Conservation (phyloP, 2,113 vertebrate genomes). For the Syrmaticus mikado region DNA sequence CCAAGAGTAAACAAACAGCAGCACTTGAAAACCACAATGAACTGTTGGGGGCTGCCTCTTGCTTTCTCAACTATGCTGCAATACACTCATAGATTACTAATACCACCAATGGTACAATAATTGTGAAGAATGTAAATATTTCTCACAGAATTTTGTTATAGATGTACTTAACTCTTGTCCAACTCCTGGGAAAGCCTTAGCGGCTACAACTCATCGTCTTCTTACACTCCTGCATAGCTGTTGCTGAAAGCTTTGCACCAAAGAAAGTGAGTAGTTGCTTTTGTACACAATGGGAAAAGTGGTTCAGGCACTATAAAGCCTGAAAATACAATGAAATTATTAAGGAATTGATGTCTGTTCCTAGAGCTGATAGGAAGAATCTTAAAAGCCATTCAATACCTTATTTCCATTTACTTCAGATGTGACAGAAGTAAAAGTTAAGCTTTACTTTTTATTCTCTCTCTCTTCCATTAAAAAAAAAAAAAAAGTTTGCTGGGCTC, state of each 20-base stretch:
- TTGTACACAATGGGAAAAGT: neutral
- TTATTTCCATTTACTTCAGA: neutral
- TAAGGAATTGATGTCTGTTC: neutral
- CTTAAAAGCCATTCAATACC: neutral
- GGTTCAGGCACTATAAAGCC: neutral
- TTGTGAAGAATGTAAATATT: neutral
- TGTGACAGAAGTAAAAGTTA: neutral
- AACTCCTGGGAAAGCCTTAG: neutral
- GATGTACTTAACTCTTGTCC: neutral
- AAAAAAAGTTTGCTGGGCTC: neutral
- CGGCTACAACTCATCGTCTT: neutral
- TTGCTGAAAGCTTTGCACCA: neutral
- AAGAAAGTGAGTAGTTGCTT: neutral
- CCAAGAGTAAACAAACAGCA: neutral
- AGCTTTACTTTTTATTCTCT: neutral
- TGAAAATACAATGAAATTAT: neutral
- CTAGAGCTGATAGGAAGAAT: neutral
- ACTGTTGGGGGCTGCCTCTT: fast-evolving
- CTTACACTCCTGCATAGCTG: neutral
- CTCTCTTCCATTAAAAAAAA: neutral
- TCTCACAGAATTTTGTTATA: neutral
- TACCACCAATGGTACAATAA: neutral
- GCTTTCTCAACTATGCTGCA: neutral
- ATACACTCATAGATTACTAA: neutral
- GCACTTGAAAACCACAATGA: neutral